Evolutionary conservation across 2,888 invertebrate species (phyloP).

Genomic region (Leucania comma): DNA sequence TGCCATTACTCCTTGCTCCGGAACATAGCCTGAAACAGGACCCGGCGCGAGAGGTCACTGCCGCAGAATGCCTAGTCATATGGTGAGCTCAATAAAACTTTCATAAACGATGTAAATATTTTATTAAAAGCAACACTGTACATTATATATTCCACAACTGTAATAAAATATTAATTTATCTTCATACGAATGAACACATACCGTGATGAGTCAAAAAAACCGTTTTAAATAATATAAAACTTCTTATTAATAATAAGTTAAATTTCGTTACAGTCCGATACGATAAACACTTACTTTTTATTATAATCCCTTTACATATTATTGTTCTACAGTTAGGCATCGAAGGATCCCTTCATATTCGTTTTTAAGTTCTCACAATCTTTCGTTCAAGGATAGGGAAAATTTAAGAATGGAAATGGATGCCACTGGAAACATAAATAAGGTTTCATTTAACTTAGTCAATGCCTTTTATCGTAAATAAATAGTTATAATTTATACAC

Average conservation of each 20-base stretch:
- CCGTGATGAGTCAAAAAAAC: slow-evolving; percentile 47
- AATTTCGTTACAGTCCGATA: slow-evolving; percentile 7
- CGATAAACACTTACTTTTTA: slow-evolving; percentile 10
- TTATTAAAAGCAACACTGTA: slow-evolving; percentile 66
- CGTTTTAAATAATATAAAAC: slow-evolving; percentile 28
- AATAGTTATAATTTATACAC: slow-evolving; percentile 13
- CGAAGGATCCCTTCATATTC: slow-evolving; percentile 23
- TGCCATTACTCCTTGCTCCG: too few relatives aligned
- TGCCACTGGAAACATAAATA: slow-evolving; percentile 9
- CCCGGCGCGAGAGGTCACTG: too few relatives aligned
- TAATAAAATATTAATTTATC: slow-evolving; percentile 58
- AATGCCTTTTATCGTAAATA: slow-evolving; percentile 11
- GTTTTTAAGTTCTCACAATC: slow-evolving; percentile 16
- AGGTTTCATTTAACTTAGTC: slow-evolving; percentile 2
- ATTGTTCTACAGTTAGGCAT: slow-evolving; percentile 35
- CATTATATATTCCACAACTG: slow-evolving; percentile 64
- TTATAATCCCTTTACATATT: slow-evolving; percentile 17
- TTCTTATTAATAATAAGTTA: slow-evolving; percentile 31
- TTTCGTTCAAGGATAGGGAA: slow-evolving; percentile 9
- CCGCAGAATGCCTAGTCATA: not conserved
- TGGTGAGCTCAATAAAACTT: slow-evolving; percentile 22
- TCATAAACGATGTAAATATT: slow-evolving; percentile 59
- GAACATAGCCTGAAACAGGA: too few relatives aligned
- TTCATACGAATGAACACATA: slow-evolving; percentile 59
- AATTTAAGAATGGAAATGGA: not conserved